Conservation (phyloP, 2,797 vertebrate species). For the Xenops minutus region DNA sequence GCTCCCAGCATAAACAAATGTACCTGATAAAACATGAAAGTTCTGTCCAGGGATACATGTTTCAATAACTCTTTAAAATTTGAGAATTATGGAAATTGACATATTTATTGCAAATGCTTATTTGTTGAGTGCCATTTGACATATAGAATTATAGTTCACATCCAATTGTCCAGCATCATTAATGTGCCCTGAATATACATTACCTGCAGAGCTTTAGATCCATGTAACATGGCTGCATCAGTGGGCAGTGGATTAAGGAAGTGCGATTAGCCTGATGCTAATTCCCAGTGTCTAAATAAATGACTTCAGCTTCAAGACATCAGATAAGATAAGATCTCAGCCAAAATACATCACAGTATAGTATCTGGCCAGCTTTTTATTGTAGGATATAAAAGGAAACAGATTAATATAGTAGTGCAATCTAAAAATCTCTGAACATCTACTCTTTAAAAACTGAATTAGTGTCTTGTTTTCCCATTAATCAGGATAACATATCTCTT, state of each 20-base stretch:
- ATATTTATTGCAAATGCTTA: conserved; percentile 3
- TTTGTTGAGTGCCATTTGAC: conserved; percentile 25
- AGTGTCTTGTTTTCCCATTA: neutral
- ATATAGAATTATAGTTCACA: neutral
- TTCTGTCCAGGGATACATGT: neutral
- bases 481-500: conserved; percentile 4
- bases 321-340: conserved; percentile 35
- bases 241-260: conserved; percentile 47
- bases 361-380: conserved; percentile 12
- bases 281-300: conserved; percentile 46
- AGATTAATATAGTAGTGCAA: conserved; percentile 38
- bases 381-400: conserved; percentile 42
- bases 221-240: neutral
- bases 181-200: neutral
- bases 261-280: conserved; percentile 27
- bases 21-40: neutral
- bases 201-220: conserved; percentile 8
- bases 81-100: neutral
- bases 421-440: conserved; percentile 48
- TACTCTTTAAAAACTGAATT: conserved; percentile 30
- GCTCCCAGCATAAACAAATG: neutral
- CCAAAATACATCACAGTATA: neutral
- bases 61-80: conserved; percentile 11
- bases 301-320: conserved; percentile 49
- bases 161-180: neutral